Percentiles rank a stretch among this genome's conserved stretches.
Conservation (phyloP, 2,113 vertebrate species). For the Odocoileus hemionus region DNA sequence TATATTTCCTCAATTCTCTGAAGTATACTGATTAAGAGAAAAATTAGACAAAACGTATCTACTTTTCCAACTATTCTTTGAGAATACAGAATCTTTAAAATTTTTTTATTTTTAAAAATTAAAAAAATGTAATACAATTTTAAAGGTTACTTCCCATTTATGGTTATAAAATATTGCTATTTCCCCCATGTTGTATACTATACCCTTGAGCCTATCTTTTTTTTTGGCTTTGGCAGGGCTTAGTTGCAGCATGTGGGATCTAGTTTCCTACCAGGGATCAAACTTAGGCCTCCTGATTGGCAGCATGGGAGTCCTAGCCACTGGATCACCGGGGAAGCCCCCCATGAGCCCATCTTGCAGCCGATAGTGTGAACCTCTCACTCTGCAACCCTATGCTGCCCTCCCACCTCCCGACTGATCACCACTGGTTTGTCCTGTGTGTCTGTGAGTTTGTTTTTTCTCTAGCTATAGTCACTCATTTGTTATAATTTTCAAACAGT, state of each 20-base stretch:
- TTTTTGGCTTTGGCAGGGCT: neutral
- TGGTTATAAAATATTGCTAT: neutral
- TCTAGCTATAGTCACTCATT: neutral
- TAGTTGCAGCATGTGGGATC: neutral
- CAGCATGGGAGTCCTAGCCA: neutral
- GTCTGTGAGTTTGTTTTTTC: neutral
- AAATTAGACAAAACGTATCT: neutral
- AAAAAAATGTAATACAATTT: neutral
- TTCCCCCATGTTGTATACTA: neutral
- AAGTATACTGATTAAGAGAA: neutral
- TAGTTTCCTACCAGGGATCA: neutral
- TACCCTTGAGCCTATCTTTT: neutral
- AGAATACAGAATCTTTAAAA: neutral
- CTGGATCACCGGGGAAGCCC: neutral
- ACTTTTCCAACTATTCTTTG: neutral
- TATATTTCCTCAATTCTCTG: neutral
- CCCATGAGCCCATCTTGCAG: neutral
- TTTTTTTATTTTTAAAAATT: neutral
- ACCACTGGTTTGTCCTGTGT: neutral
- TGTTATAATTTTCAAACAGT: neutral
- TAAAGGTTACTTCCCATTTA: neutral
- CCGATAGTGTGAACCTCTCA: neutral
- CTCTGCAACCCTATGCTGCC: neutral
- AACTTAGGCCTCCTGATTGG: neutral
- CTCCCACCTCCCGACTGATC: neutral